Evolutionary conservation across 1,140 invertebrate genomes (phyloP).

Genomic region (Ips typographus): DNA sequence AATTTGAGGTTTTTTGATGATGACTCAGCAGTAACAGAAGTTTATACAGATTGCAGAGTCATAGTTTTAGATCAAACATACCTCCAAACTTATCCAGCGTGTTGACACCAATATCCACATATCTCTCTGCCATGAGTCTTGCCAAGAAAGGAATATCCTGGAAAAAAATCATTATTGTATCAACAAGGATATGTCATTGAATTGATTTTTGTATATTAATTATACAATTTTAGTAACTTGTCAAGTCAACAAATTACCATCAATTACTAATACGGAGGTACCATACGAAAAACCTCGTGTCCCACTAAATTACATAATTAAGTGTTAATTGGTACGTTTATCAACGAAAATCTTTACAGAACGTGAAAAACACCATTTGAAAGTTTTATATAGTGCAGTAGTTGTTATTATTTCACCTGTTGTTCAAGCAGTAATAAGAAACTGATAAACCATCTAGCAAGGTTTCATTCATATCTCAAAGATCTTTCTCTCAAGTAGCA

Average conservation of each 20-base stretch:
- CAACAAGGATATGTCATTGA: no score
- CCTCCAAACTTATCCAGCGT: slow-evolving; percentile 54
- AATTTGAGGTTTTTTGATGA: no score
- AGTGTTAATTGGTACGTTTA: neutral
- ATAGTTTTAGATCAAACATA: slow-evolving; percentile 42
- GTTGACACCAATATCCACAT: slow-evolving; percentile 58
- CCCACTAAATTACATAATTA: neutral
- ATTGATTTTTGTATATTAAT: neutral
- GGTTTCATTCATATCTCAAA: no score
- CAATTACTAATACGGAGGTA: neutral
- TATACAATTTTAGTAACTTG: neutral
- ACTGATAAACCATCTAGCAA: no score
- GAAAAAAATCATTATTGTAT: slow-evolving; percentile 30
- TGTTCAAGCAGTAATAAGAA: no score
- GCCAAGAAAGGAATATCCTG: slow-evolving; percentile 58
- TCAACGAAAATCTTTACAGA: neutral
- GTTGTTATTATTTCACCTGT: no score
- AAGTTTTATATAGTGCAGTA: no score
- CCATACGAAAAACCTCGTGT: neutral
- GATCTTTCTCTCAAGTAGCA: no score
- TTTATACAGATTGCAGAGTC: no score
- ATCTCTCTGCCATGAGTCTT: slow-evolving; percentile 61
- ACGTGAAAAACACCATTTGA: no score
- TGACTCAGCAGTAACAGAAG: no score
- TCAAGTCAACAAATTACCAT: neutral